phyloP scores from a whole-genome alignment of 2,888 invertebrate genomes.

The Bombylius major region DNA sequence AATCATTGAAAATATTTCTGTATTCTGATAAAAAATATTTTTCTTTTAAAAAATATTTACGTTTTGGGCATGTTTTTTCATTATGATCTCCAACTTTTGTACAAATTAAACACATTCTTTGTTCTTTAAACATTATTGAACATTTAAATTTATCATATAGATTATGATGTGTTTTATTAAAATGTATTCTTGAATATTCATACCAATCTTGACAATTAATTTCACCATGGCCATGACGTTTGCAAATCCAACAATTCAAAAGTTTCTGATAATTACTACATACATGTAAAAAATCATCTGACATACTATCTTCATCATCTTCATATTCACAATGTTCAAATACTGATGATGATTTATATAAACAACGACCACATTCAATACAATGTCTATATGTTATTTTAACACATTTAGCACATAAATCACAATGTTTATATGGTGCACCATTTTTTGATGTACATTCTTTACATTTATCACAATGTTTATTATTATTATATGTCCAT shows the following conservation, averaged over 20 bases:
- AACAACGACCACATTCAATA: conserved; percentile 52
- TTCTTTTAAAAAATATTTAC: conserved; percentile 2
- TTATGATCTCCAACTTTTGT: background rate
- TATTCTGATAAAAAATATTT: background rate
- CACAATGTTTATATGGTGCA: conserved; percentile 54
- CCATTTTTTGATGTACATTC: conserved; percentile 64
- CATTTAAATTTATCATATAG: background rate
- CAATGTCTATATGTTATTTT: conserved; percentile 80
- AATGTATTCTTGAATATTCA: background rate
- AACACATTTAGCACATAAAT: conserved; percentile 57
- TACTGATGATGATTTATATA: too few relatives aligned
- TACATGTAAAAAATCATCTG: conserved; percentile 38
- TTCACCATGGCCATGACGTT: conserved; percentile 29
- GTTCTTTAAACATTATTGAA: background rate
- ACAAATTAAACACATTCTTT: conserved; percentile 1
- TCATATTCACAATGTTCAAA: too few relatives aligned
- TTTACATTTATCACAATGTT: conserved; percentile 64
- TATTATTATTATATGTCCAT: conserved; percentile 55
- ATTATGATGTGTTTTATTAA: background rate
- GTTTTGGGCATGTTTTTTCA: conserved; percentile 1
- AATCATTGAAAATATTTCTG: background rate
- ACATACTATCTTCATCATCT: background rate
- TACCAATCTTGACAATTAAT: conserved; percentile 20
- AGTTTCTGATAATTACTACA: conserved; percentile 38
- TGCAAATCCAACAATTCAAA: conserved; percentile 31